Evolutionary conservation across 2,113 vertebrate genomes (phyloP).

Genomic region (Brachyhypopomus occidentalis): DNA sequence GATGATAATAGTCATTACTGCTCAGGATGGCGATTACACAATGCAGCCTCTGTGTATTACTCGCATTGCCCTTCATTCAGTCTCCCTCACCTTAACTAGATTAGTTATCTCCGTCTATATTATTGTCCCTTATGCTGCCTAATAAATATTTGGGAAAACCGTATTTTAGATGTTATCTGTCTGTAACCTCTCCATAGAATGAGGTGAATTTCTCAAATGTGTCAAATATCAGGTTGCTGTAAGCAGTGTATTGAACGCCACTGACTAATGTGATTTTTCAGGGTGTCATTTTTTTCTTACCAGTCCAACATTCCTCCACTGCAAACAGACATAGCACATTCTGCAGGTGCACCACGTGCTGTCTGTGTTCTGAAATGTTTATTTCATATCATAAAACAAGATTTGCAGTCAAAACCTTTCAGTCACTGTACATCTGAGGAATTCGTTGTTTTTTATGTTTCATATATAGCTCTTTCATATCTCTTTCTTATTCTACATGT

Average conservation of each 20-base stretch:
- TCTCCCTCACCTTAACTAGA: conserved; percentile 51
- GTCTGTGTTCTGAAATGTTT: conserved; percentile 20
- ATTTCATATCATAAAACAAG: conserved; percentile 1
- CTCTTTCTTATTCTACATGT: neutral
- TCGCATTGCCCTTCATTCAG: conserved; percentile 55
- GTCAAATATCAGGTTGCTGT: neutral
- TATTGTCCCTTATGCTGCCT: conserved; percentile 40
- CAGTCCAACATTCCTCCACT: neutral
- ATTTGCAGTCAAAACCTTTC: conserved; percentile 13
- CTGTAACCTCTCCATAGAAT: conserved; percentile 57
- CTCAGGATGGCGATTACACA: conserved; percentile 32
- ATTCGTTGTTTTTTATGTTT: neutral
- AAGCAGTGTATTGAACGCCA: neutral
- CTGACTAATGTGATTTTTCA: neutral
- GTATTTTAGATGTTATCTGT: conserved; percentile 57
- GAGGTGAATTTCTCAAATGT: conserved; percentile 33
- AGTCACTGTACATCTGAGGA: neutral
- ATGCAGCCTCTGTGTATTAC: neutral
- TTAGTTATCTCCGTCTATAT: conserved; percentile 56
- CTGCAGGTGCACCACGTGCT: neutral
- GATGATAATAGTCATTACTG: conserved; percentile 51
- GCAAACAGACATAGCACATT: conserved; percentile 1
- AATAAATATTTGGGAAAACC: conserved; percentile 62
- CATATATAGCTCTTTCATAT: neutral
- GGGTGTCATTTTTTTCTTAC: neutral